Evolutionary conservation across 2,888 invertebrate species (phyloP).

Genomic region (Troides oblongomaculatus): DNA sequence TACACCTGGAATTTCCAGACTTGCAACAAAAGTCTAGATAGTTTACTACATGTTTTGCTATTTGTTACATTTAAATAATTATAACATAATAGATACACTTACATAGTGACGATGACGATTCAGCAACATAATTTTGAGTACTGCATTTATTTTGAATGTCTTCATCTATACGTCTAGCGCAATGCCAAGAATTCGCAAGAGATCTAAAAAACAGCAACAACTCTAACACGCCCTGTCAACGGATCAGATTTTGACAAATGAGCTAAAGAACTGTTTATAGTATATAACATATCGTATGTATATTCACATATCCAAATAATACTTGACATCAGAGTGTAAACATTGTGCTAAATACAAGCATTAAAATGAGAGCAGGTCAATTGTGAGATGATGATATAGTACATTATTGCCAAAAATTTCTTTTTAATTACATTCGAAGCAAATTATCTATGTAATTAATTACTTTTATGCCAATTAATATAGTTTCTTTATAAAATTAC

Average conservation of each 20-base stretch:
- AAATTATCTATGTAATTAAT: no score
- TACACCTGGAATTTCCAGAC: slow-evolving; percentile 29
- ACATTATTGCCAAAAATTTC: no score
- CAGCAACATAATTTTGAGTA: background rate
- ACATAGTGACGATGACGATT: background rate
- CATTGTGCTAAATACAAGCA: no score
- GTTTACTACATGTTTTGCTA: background rate
- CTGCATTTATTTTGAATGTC: background rate
- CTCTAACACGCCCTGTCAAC: slow-evolving; percentile 47
- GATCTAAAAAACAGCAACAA: slow-evolving; percentile 42
- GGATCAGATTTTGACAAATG: slow-evolving; percentile 48
- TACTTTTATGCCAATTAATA: no score
- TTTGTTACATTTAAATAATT: background rate
- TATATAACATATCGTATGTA: background rate
- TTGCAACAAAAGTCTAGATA: background rate
- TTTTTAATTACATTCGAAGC: no score
- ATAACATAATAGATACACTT: background rate
- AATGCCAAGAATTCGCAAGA: slow-evolving; percentile 50
- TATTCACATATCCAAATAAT: background rate
- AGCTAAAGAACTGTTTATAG: slow-evolving; percentile 33
- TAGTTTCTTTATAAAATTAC: no score
- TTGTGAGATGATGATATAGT: no score
- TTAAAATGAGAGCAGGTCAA: no score
- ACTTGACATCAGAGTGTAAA: background rate
- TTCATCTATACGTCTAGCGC: background rate